Evolutionary conservation across 2,888 invertebrate genomes (phyloP).

Genomic region (Loripinus fragilis): DNA sequence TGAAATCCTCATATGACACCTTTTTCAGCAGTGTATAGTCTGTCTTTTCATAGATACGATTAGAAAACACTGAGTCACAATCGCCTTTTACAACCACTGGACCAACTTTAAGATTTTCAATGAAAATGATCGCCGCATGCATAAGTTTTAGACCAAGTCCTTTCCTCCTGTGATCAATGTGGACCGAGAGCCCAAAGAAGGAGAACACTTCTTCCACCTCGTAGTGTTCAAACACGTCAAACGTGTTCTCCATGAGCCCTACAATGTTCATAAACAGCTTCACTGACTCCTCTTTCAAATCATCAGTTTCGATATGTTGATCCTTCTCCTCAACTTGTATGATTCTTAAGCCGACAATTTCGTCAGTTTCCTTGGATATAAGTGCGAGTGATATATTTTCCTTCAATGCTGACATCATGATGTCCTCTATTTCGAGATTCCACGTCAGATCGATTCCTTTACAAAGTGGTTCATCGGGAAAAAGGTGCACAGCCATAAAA

Average conservation of each 20-base stretch:
- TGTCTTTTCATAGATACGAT: not conserved
- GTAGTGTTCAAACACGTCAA: not conserved
- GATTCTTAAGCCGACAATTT: not conserved
- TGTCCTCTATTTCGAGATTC: not conserved
- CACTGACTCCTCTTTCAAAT: not conserved
- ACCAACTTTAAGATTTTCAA: not conserved
- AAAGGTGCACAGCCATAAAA: not conserved
- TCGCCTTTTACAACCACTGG: slow-evolving; percentile 3
- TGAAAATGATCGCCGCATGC: not conserved
- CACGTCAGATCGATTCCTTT: not conserved
- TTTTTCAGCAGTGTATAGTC: not conserved
- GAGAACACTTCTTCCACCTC: not conserved
- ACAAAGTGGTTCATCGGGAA: not conserved
- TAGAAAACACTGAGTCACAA: not conserved
- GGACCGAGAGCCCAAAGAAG: not conserved
- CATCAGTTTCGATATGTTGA: not conserved
- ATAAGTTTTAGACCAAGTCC: not conserved
- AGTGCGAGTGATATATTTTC: not conserved
- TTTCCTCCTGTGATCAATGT: not conserved
- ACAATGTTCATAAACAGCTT: not conserved
- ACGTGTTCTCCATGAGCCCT: not conserved
- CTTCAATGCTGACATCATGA: not conserved
- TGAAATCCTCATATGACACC: not conserved
- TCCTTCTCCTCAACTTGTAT: not conserved
- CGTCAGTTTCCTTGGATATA: not conserved